Base-by-base conservation (phyloP, 2,113 vertebrate genomes). In the Coreoperca whiteheadi region DNA sequence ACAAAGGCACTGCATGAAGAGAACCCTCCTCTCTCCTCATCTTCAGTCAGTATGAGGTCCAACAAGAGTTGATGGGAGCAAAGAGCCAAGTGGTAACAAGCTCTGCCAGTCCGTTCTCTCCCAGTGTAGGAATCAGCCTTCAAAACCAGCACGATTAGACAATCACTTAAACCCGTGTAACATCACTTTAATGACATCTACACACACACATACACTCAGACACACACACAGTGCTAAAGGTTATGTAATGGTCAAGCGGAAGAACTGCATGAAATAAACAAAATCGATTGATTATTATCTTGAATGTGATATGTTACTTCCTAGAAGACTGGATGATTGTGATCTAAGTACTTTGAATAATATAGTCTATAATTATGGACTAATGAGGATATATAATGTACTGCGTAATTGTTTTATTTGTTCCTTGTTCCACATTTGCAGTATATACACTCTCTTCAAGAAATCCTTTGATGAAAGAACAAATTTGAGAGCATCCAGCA, bases 101-200 rank as follows among this genome's bases (percentile, higher is more conserved):
- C 86, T 89, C 92, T 93, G 89, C 87, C 86, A 90, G 87, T 83
- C 74, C 37, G 12, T 84, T 91, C 84, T 61, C 81, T 92, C 76
- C 60, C 56, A 63, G 67, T 76, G 85, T 64, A 80, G 63, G 77
- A 87, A 79, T 90, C 91, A 87, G 76, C 71, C 82, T 85, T 91
- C 84, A 87, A 61, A 86, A 81, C 83, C 89, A 87, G 79, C 61
- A 68, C 83, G 77, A 89, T 80, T 65, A 91, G 91, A 94, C 94
- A 93, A 89, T 92, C 88, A 89, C 87, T 91, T 91, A 92, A 84
- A 78, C 41, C 79, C 81, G 87, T 91, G 86, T 89, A 94, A 92
- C 84, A 91, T 93, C 90, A 90, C 80, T 86, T 84, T 88, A 91
- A 92, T 89, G 88, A 91, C 87, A 73, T 77, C 82, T 61, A 59